These are phyloP conservation scores for Pachyramphus minor DNA, from an alignment of 2,113 vertebrate species.

Conservation along the genomic window DNA sequence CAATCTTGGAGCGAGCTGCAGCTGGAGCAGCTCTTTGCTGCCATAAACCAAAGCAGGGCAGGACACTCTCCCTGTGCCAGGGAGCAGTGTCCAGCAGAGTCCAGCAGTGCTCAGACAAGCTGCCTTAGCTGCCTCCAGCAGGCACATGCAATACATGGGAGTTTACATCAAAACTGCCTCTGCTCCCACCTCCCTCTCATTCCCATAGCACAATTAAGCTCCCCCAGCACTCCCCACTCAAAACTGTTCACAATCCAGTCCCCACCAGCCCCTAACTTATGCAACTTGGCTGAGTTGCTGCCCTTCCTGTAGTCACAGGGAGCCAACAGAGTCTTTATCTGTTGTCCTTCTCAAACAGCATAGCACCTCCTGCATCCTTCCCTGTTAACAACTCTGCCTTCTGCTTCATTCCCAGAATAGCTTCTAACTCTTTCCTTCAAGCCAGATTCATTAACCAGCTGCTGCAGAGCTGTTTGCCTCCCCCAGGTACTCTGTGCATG, in stretches of 20 bases:
- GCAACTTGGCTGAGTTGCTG: background rate
- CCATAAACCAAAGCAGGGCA: background rate
- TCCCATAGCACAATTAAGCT: background rate
- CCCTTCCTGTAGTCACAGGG: background rate
- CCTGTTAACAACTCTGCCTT: slow-evolving; percentile 28
- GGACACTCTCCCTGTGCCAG: background rate
- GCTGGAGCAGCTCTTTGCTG: background rate
- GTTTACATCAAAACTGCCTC: background rate
- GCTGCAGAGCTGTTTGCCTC: slow-evolving; percentile 57
- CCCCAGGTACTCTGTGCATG: slow-evolving; percentile 58
- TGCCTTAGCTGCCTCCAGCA: background rate
- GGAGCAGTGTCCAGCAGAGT: background rate
- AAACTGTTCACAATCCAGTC: background rate
- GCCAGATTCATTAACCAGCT: slow-evolving; percentile 68
- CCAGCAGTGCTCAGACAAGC: background rate
- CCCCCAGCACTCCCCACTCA: background rate
- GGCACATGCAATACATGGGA: background rate
- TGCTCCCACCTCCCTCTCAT: background rate
- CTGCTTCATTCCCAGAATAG: slow-evolving; percentile 49
- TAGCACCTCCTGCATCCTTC: slow-evolving; percentile 13
- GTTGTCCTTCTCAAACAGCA: background rate
- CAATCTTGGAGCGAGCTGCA: background rate
- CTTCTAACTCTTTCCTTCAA: slow-evolving; percentile 50
- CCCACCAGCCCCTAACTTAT: background rate
- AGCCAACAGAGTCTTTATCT: background rate